Evolutionary conservation across 2,113 vertebrate genomes (phyloP), one percentile per base, ranked within the genome.

Genomic region (Bettongia penicillata): DNA sequence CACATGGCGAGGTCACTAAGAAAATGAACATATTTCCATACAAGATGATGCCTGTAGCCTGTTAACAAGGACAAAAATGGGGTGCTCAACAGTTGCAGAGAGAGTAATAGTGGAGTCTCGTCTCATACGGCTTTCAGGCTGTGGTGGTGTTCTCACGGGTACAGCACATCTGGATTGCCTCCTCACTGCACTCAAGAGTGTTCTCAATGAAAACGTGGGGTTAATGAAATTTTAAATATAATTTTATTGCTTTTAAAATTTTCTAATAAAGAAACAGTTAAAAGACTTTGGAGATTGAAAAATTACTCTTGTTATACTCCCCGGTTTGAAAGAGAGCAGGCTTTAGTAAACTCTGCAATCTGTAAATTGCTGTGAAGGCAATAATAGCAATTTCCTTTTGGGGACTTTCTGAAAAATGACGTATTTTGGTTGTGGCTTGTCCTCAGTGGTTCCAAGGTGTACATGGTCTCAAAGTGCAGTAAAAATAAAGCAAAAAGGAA

Each of bases 231-330:
- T 12, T 94, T 94, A 96, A 84, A 97, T 47, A n/a, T 0, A 93
- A 95, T 91, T 97, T 97, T 94, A 97, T 0, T 26, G 96, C 0
- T 4, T 47, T 96, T 97, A 93, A 53, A 96, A 48, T 94, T 97
- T 98, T 97, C 93, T 95, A 94, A 91, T 55, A 97, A 98, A 97
- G 93, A 95, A 94, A 93, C 51, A 94, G 91, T 93, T 53, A 95
- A 98, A 98, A 93, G 92, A 0, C 47, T 95, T 98, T 0, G 14
- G 92, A 97, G 94, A 97, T 95, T 57, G 92, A 37, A 91, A 97
- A 97, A 94, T 94, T 96, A 92, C 92, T 95, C 84, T 50, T 50
- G 95, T 97, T 96, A 97, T 51, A 95, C 92, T 77, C 22, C 2
- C 24, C 96, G 93, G 61, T 90, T n/a, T 94, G 16, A 94, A 96